Conservation (phyloP, 2,888 invertebrate genomes). For the Chymomyza amoena region DNA sequence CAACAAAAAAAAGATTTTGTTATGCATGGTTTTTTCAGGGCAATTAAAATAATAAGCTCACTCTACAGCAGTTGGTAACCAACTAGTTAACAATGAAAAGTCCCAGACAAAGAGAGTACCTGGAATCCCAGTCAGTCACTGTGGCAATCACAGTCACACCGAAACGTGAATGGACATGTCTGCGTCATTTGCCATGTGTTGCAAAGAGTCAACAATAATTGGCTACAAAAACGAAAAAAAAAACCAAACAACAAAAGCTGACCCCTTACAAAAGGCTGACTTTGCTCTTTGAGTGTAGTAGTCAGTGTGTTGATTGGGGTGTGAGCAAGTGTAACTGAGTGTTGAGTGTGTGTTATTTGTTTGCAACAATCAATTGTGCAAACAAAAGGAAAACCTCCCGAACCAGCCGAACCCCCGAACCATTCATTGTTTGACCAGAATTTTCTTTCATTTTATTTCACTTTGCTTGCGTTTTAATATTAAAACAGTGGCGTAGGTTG, state of each 20-base stretch:
- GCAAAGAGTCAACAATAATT: slow-evolving; percentile 54
- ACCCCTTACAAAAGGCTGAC: not conserved
- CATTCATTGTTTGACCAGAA: slow-evolving; percentile 9
- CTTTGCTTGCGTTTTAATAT: slow-evolving; percentile 15
- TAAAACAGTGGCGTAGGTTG: no score
- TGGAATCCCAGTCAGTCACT: not conserved
- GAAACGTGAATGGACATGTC: slow-evolving; percentile 3
- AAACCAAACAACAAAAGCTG: slow-evolving; percentile 22
- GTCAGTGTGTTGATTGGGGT: slow-evolving; percentile 6
- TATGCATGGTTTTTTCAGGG: not conserved
- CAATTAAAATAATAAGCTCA: slow-evolving; percentile 35
- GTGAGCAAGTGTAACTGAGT: slow-evolving; percentile 20
- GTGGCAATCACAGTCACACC: slow-evolving; percentile 7
- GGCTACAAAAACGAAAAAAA: slow-evolving; percentile 54
- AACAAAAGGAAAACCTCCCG: slow-evolving; percentile 37
- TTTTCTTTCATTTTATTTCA: slow-evolving; percentile 33
- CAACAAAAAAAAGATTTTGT: not conserved
- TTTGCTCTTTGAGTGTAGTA: not conserved
- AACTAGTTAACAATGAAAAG: slow-evolving; percentile 21
- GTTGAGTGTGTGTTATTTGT: not conserved
- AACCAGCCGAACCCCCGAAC: slow-evolving; percentile 1
- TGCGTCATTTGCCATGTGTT: slow-evolving; percentile 40
- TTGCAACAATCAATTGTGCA: slow-evolving; percentile 59
- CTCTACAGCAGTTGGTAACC: slow-evolving; percentile 31
- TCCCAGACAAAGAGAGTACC: slow-evolving; percentile 7